phyloP scores from a whole-genome alignment of 2,113 vertebrate genomes.

The Crotalus viridis region DNA sequence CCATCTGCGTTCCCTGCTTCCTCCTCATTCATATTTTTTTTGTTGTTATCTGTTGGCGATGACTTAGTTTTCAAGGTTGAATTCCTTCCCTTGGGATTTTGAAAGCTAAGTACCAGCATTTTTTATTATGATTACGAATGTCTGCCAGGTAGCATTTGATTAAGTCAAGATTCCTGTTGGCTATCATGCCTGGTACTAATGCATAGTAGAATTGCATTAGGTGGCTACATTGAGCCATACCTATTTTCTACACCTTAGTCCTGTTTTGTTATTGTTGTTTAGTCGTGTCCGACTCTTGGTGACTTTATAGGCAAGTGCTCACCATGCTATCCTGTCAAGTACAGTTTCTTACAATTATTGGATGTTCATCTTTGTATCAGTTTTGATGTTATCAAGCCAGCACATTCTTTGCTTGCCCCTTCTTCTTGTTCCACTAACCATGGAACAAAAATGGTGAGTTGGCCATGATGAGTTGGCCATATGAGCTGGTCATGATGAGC shows the following conservation, averaged over 20 bases:
- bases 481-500: too few relatives aligned
- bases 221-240: neutral
- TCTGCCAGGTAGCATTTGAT: neutral
- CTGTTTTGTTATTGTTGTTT: neutral
- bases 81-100: neutral
- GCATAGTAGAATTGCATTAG: neutral
- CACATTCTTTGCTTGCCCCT: too few relatives aligned
- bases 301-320: too few relatives aligned
- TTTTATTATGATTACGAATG: neutral
- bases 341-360: too few relatives aligned
- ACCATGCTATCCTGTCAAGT: too few relatives aligned
- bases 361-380: too few relatives aligned
- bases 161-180: neutral
- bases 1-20: neutral
- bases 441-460: too few relatives aligned
- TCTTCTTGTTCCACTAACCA: too few relatives aligned
- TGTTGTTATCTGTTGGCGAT: neutral
- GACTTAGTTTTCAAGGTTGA: neutral
- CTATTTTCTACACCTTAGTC: neutral
- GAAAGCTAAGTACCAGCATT: neutral
- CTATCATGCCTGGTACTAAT: neutral
- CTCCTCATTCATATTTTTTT: neutral
- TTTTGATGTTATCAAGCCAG: too few relatives aligned
- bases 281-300: too few relatives aligned
- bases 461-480: too few relatives aligned